A percentile compares a stretch with the other conserved stretches of the same genome.
These are phyloP conservation scores for Prunella himalayana DNA, from an alignment of 2,113 vertebrate species.

Conservation along the genomic window DNA sequence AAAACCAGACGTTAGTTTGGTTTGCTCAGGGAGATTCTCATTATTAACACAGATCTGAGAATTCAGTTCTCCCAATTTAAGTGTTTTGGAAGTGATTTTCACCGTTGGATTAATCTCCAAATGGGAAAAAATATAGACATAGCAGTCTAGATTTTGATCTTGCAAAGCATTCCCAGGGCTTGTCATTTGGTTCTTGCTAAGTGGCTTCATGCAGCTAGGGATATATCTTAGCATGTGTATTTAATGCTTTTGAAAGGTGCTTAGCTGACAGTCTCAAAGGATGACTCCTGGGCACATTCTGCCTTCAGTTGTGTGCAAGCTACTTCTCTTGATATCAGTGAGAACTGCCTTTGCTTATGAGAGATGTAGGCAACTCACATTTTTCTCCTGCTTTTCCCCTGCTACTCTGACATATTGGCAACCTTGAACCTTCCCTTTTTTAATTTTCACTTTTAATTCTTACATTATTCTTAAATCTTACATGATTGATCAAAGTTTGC, in stretches of 20 bases:
- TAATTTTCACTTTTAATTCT: neutral
- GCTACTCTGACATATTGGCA: neutral
- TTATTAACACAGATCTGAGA: neutral
- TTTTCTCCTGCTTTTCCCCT: neutral
- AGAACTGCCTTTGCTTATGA: neutral
- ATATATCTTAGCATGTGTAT: neutral
- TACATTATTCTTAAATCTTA: neutral
- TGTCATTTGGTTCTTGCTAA: neutral
- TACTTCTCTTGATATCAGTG: neutral
- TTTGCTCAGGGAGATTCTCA: neutral
- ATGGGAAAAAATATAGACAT: neutral
- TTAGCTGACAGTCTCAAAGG: neutral
- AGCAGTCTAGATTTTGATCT: neutral
- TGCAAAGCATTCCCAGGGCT: neutral
- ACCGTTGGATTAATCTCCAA: neutral
- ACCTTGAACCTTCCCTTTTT: neutral
- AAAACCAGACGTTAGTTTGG: neutral
- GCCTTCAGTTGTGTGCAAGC: neutral
- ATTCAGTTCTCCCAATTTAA: neutral
- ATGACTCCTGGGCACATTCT: neutral
- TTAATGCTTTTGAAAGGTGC: constrained; percentile 15
- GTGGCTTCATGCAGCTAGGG: neutral
- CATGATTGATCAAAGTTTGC: neutral
- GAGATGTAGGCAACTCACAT: neutral
- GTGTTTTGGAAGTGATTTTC: constrained; percentile 2